Evolutionary conservation across 2,797 vertebrate species (phyloP), one percentile per base, ranked within the genome.

Genomic region (Notolabrus celidotus): DNA sequence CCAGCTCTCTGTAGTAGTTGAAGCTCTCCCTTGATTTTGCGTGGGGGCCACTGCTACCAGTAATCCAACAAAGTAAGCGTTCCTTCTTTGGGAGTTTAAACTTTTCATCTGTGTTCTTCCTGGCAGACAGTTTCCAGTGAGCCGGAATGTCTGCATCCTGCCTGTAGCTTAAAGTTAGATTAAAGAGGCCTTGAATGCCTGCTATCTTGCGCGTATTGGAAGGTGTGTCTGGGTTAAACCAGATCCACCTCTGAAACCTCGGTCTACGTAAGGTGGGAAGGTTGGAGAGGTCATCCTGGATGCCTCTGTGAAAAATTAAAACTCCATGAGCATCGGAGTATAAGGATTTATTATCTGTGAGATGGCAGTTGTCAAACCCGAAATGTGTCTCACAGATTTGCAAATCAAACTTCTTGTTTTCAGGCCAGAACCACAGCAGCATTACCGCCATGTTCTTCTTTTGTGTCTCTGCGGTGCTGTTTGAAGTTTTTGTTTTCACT

Each of bases 241-340:
- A 96, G 75, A 97, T 95, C 96, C 96, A 97, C 67, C 92, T 96
- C 87, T 97, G 96, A 84, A 96, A 95, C 0, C 82, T 88, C 33
- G 95, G 91, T 50, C 96, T 93, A 4, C 92, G 91, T 62, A 93
- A 91, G 50, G 89, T 84, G 78, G 96, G 96, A 78, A 97, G 93
- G 67, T 96, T 96, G 46, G 94, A 93, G 56, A 95, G 86, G 75
- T 97, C 93, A 74, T 93, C 93, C 4, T 77, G 92, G 36, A 96
- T 96, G 39, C 91, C 94, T 46, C 89, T 94, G 86, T 97, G 96
- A 33, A 94, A 95, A 58, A 97, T 86, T n/a, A 97, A 76, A 31
- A 97, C 94, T 0, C 91, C 94, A 0, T 95, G 92, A 22, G 95
- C 95, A 58, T 63, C 91, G 70, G 91, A 93, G 68, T 95, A 96